A percentile compares a stretch with the other conserved stretches of the same genome.
These are phyloP conservation scores for Polymixis lichenea DNA, from an alignment of 2,888 invertebrate genomes.

Conservation along the genomic window DNA sequence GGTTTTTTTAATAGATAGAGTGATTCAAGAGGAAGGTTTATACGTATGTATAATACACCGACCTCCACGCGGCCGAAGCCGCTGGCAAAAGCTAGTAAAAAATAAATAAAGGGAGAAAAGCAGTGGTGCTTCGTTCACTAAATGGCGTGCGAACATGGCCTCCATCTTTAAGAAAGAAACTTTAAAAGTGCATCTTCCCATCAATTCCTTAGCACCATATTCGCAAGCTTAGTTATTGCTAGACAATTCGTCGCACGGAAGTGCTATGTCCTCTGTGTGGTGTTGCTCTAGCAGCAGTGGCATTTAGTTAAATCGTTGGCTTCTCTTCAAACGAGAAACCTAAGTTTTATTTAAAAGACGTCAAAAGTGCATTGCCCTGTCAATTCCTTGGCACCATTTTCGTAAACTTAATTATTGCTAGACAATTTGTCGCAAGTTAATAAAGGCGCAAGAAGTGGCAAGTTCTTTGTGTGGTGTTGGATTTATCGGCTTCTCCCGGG, in stretches of 20 bases:
- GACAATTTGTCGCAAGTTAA: slow-evolving; percentile 87
- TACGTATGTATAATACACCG: too few species aligned
- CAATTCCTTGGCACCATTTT: slow-evolving; percentile 49
- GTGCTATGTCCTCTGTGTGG: slow-evolving; percentile 84
- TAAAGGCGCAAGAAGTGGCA: slow-evolving; percentile 86
- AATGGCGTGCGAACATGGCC: too few species aligned
- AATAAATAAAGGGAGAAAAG: too few species aligned
- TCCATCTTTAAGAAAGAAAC: too few species aligned
- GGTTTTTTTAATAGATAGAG: too few species aligned
- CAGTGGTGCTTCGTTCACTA: too few species aligned
- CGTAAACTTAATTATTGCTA: slow-evolving; percentile 66
- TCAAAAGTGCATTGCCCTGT: neutral
- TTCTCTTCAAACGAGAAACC: neutral
- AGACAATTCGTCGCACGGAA: slow-evolving; percentile 86
- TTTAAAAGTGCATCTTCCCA: too few species aligned
- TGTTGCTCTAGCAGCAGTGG: slow-evolving; percentile 19
- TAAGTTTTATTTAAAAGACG: neutral
- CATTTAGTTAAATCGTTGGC: neutral
- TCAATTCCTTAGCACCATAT: slow-evolving; percentile 43
- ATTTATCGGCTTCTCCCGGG: slow-evolving; percentile 84
- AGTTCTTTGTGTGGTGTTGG: slow-evolving; percentile 83
- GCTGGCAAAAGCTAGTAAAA: too few species aligned
- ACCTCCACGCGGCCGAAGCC: too few species aligned
- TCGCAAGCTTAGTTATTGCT: slow-evolving; percentile 61
- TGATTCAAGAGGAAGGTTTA: too few species aligned